These are phyloP conservation scores for Columbina picui DNA, from an alignment of 2,113 vertebrate species.

Conservation along the genomic window DNA sequence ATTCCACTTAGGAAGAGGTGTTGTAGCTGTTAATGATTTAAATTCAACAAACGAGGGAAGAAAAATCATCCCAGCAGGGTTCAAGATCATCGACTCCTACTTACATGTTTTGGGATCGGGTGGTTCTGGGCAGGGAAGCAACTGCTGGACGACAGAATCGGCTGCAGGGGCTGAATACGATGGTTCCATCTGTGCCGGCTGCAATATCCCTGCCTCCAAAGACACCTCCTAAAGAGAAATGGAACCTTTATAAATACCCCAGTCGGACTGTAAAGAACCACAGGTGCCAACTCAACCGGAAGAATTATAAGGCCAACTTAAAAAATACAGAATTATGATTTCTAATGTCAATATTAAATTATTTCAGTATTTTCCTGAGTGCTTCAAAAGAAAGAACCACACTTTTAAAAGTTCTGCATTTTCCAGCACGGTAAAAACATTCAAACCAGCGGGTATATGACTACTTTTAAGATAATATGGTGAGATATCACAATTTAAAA, in stretches of 20 bases:
- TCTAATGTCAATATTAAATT: background rate
- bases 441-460: background rate
- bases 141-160: background rate
- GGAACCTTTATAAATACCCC: background rate
- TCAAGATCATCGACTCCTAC: background rate
- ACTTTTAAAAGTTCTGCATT: background rate
- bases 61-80: background rate
- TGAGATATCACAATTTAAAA: background rate
- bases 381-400: background rate
- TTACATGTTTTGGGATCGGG: conserved; percentile 72
- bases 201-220: conserved; percentile 28
- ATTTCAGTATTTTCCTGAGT: background rate
- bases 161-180: conserved; percentile 8
- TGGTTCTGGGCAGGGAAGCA: background rate
- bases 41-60: background rate
- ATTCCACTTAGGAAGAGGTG: background rate
- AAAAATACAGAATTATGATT: background rate
- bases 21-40: background rate
- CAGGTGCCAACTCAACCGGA: background rate
- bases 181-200: background rate
- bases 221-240: conserved; percentile 51
- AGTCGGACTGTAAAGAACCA: background rate
- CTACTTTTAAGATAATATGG: background rate
- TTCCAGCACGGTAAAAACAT: background rate
- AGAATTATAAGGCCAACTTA: background rate